Conservation (phyloP, 1,140 invertebrate species). For the Chymomyza costata region DNA sequence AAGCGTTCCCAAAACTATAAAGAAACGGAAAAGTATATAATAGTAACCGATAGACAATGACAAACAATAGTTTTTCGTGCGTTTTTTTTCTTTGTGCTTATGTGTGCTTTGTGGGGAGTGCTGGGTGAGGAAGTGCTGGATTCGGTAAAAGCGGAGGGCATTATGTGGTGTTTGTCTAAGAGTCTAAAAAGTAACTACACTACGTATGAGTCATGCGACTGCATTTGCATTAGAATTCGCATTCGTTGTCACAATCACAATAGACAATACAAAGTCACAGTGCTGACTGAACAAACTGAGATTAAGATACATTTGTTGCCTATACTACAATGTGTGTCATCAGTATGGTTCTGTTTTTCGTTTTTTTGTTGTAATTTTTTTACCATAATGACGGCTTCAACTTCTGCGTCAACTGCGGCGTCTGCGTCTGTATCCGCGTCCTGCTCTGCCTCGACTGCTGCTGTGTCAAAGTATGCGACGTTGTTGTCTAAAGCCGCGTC, state of each 20-base stretch:
- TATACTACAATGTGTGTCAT: background rate
- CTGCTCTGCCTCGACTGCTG: conserved; percentile 1
- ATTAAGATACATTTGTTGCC: conserved; percentile 11
- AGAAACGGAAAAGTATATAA: too few species aligned
- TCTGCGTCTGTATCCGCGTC: conserved; percentile 22
- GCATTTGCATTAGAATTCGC: too few species aligned
- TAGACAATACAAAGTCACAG: conserved; percentile 30
- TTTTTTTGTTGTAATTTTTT: conserved; percentile 17
- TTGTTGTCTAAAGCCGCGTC: background rate
- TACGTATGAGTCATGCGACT: conserved; percentile 14
- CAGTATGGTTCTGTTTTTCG: too few species aligned
- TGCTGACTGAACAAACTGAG: too few species aligned
- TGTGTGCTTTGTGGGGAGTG: too few species aligned
- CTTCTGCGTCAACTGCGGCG: conserved; percentile 58
- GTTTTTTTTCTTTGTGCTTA: too few species aligned
- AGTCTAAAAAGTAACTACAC: conserved; percentile 4
- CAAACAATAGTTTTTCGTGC: too few species aligned
- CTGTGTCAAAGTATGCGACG: conserved; percentile 14
- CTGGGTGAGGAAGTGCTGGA: too few species aligned
- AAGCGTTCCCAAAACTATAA: too few species aligned
- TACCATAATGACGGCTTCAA: conserved; percentile 72
- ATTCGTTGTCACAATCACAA: background rate
- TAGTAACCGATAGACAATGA: too few species aligned
- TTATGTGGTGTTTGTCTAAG: too few species aligned
- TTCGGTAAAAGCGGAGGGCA: too few species aligned